Evolutionary conservation across 2,888 invertebrate species (phyloP).

Genomic region (Girardia tigrina): DNA sequence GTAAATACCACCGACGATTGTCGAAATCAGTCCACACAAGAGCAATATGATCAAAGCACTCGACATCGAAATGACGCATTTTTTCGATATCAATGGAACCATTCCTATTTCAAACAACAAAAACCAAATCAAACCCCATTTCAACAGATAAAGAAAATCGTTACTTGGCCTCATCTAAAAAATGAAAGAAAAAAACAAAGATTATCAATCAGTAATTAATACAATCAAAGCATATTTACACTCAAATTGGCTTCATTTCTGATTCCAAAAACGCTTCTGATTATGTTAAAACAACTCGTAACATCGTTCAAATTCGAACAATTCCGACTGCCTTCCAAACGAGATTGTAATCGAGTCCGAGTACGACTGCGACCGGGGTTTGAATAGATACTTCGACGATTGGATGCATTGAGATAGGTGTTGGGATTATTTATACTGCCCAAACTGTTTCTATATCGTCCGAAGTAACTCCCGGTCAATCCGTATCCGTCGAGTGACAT

Average conservation of each 20-base stretch:
- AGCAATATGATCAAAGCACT: constrained; percentile 16
- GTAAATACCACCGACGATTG: constrained; percentile 10
- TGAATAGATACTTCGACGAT: not conserved
- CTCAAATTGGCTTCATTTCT: constrained; percentile 4
- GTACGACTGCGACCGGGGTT: not conserved
- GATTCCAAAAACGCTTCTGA: constrained; percentile 19
- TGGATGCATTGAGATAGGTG: constrained; percentile 4
- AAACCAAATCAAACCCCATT: too few species aligned
- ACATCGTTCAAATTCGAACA: constrained; percentile 11
- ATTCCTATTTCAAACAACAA: too few species aligned
- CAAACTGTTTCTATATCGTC: constrained; percentile 10
- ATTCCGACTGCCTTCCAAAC: not conserved
- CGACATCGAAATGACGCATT: not conserved
- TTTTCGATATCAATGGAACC: constrained; percentile 16
- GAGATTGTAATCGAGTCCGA: not conserved
- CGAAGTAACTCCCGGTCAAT: not conserved
- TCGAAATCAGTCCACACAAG: not conserved
- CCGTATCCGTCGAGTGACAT: not conserved
- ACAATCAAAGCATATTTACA: not conserved
- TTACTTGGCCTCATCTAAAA: constrained; percentile 1
- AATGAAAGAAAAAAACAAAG: not conserved
- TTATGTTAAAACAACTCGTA: not conserved
- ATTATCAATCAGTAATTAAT: not conserved
- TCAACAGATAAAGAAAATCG: not conserved
- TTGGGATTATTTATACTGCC: constrained; percentile 4